Evolutionary conservation across 2,113 vertebrate genomes (phyloP).

Genomic region (Mixornis gularis): DNA sequence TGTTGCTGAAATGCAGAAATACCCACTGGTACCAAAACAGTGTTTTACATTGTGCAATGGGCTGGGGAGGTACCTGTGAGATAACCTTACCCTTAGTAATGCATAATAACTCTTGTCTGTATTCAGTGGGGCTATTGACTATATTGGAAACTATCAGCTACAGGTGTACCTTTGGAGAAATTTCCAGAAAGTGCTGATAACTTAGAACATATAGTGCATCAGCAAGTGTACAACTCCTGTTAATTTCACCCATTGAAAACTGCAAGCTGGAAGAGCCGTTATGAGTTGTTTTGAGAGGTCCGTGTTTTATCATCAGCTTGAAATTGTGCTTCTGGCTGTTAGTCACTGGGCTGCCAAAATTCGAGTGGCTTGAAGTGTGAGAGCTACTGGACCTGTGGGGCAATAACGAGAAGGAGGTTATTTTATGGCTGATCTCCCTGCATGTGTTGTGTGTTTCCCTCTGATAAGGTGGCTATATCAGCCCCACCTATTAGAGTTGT

Average conservation of each 20-base stretch:
- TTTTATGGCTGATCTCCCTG: slow-evolving; percentile 23
- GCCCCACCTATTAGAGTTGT: slow-evolving; percentile 50
- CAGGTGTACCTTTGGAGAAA: slow-evolving; percentile 24
- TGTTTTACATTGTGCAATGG: not conserved
- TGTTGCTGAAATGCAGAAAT: not conserved
- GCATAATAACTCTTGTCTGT: not conserved
- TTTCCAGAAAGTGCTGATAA: slow-evolving; percentile 32
- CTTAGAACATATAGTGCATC: not conserved
- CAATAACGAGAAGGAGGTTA: slow-evolving; percentile 14
- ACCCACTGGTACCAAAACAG: not conserved
- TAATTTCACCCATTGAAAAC: slow-evolving; percentile 6
- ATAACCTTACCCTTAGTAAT: not conserved
- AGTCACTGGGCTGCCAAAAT: slow-evolving; percentile 51
- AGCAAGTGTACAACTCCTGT: not conserved
- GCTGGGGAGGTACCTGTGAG: not conserved
- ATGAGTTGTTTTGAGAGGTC: slow-evolving; percentile 44
- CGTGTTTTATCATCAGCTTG: slow-evolving; percentile 30
- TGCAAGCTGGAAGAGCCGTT: slow-evolving; percentile 43
- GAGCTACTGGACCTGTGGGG: slow-evolving; percentile 33
- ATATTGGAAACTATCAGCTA: not conserved
- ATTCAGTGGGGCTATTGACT: not conserved
- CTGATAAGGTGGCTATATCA: slow-evolving; percentile 13
- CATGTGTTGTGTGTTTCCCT: slow-evolving; percentile 15
- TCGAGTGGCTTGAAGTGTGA: slow-evolving; percentile 25
- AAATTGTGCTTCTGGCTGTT: slow-evolving; percentile 30